phyloP scores from a whole-genome alignment of 1,140 invertebrate genomes.

The Heliothis subflexa region DNA sequence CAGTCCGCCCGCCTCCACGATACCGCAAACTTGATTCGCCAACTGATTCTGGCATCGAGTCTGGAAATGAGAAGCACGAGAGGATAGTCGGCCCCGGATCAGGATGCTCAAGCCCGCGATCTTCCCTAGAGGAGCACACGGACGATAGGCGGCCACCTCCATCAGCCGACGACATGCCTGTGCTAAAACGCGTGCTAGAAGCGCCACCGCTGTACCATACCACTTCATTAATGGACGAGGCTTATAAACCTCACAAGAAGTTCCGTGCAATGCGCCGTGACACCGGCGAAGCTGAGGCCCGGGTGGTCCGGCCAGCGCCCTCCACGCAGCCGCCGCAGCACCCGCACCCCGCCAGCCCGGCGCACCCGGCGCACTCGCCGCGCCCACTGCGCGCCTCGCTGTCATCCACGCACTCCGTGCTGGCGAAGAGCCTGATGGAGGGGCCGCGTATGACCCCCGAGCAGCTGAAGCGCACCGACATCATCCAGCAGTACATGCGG shows the following conservation, averaged over 20 bases:
- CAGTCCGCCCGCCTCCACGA: conserved; percentile 87
- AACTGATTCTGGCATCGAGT: conserved; percentile 96
- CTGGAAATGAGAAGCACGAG: conserved; percentile 95
- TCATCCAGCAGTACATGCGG: conserved; percentile 96
- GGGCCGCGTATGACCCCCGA: conserved; percentile 95
- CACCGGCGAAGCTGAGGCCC: conserved; percentile 90
- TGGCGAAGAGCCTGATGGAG: conserved; percentile 95
- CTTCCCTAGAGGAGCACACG: conserved; percentile 92
- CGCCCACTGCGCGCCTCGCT: conserved; percentile 85
- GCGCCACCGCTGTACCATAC: conserved; percentile 96
- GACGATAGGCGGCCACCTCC: conserved; percentile 87
- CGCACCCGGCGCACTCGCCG: conserved; percentile 85
- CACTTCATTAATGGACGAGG: conserved; percentile 96
- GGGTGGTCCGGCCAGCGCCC: conserved; percentile 64
- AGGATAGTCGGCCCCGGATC: conserved; percentile 90
- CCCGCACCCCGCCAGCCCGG: conserved; percentile 80
- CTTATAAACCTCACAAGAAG: conserved; percentile 98
- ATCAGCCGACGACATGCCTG: conserved; percentile 96
- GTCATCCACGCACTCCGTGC: conserved; percentile 94
- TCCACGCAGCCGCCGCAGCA: conserved; percentile 82
- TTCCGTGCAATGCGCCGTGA: conserved; percentile 94
- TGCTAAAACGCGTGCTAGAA: conserved; percentile 95
- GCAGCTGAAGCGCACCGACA: conserved; percentile 95
- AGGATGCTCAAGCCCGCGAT: conserved; percentile 94
- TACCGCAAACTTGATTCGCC: conserved; percentile 95